Evolutionary conservation across 2,797 vertebrate genomes (phyloP).

Genomic region (Furcifer pardalis): DNA sequence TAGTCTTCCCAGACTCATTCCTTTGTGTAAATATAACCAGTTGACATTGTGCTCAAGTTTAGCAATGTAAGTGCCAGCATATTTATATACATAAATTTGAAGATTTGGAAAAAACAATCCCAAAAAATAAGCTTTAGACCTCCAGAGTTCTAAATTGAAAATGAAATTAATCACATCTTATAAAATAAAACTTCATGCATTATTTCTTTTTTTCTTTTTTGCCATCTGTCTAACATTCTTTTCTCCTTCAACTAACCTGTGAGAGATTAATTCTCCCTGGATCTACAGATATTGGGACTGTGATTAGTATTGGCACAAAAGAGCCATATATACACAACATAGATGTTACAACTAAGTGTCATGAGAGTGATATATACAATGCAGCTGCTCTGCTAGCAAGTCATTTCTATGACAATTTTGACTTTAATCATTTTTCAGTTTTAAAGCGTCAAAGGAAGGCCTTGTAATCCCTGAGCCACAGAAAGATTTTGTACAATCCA

Average conservation of each 20-base stretch:
- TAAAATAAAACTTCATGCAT: constrained; percentile 50
- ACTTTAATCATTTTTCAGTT: constrained; percentile 6
- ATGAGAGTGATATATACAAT: not conserved
- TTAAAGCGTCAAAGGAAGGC: constrained; percentile 22
- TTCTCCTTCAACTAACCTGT: constrained; percentile 39
- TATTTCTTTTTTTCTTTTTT: constrained; percentile 57
- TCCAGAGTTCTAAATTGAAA: constrained; percentile 54
- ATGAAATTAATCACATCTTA: constrained; percentile 59
- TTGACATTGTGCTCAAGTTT: constrained; percentile 27
- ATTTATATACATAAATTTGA: constrained; percentile 43
- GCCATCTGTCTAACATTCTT: constrained; percentile 47
- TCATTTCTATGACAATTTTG: constrained; percentile 29
- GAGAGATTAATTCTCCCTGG: constrained; percentile 53
- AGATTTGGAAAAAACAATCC: constrained; percentile 19
- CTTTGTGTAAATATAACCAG: constrained; percentile 28
- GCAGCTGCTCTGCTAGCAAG: constrained; percentile 13
- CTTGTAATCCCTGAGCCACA: not conserved
- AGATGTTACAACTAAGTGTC: constrained; percentile 26
- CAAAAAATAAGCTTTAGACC: constrained; percentile 34
- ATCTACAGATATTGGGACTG: constrained; percentile 16
- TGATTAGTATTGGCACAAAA: constrained; percentile 39
- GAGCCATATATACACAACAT: not conserved
- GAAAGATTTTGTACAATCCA: constrained; percentile 24
- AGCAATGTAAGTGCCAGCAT: constrained; percentile 32
- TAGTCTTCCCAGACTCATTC: constrained; percentile 11